Conservation (phyloP, 2,888 invertebrate species). For the Siphlonurus alternatus region DNA sequence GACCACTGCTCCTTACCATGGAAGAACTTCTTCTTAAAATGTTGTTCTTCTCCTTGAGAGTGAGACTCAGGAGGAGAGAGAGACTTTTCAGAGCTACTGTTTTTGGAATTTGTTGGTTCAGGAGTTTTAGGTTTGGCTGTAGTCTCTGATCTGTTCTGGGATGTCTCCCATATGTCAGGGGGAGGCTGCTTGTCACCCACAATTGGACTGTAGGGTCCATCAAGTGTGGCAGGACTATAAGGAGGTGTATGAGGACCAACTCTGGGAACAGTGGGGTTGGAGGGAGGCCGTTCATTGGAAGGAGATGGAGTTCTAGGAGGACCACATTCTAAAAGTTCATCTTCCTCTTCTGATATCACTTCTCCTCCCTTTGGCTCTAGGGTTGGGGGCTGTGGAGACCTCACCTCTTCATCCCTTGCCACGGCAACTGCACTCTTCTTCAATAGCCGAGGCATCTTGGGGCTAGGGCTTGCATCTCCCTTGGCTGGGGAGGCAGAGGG, state of each 20-base stretch:
- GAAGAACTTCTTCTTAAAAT: constrained; percentile 75
- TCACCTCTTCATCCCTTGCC: constrained; percentile 4
- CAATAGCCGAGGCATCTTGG: constrained; percentile 13
- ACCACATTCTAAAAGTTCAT: constrained; percentile 25
- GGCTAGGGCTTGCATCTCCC: constrained; percentile 23
- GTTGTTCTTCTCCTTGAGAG: constrained; percentile 24
- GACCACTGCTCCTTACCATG: constrained; percentile 25
- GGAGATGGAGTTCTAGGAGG: constrained; percentile 40
- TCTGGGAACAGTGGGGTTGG: constrained; percentile 5
- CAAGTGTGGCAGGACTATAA: constrained; percentile 17
- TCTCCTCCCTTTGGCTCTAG: constrained; percentile 14
- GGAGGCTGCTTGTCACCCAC: constrained; percentile 11
- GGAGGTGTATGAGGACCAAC: constrained; percentile 15
- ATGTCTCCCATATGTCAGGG: too few relatives aligned
- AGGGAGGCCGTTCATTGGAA: constrained; percentile 19
- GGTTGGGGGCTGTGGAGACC: constrained; percentile 2
- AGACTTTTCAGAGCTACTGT: constrained; percentile 18
- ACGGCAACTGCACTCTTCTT: constrained; percentile 9
- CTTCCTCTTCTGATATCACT: constrained; percentile 23
- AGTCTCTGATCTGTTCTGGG: not conserved
- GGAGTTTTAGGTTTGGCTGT: constrained; percentile 7
- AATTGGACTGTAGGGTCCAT: constrained; percentile 23
- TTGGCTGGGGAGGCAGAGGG: constrained; percentile 26
- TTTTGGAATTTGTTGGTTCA: constrained; percentile 15
- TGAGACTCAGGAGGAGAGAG: constrained; percentile 22